phyloP scores from a whole-genome alignment of 2,888 invertebrate species.

The Drosophila percnosoma region DNA sequence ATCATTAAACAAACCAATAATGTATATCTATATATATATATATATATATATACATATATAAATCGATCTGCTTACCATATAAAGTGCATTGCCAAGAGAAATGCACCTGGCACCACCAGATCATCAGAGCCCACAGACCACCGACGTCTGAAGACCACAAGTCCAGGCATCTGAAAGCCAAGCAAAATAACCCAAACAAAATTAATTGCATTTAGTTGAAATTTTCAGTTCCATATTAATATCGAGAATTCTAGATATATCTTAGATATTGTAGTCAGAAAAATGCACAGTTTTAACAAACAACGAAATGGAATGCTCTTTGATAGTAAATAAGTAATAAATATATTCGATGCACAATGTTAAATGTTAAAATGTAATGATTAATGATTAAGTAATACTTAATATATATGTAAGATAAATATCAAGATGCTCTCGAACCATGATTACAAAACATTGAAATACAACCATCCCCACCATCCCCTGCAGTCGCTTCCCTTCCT shows the following conservation, averaged over 20 bases:
- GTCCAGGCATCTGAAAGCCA: constrained; percentile 90
- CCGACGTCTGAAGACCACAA: constrained; percentile 92
- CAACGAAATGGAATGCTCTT: neutral
- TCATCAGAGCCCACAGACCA: constrained; percentile 96
- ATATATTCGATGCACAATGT: neutral
- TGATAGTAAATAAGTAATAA: neutral
- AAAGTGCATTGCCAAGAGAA: constrained; percentile 90
- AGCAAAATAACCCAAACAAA: neutral
- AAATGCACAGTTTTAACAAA: neutral
- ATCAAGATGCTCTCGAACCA: neutral
- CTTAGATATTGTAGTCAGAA: neutral
- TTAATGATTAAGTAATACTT: neutral
- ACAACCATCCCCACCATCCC: neutral
- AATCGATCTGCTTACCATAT: constrained; percentile 88
- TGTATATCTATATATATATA: neutral
- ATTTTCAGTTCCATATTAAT: neutral
- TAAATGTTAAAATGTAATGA: neutral
- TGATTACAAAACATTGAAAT: neutral
- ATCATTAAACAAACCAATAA: neutral
- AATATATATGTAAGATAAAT: neutral
- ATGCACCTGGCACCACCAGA: constrained; percentile 92
- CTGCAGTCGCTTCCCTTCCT: neutral
- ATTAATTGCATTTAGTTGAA: neutral
- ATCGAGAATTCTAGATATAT: neutral
- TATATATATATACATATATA: neutral